Base-by-base conservation (phyloP, 2,797 vertebrate genomes). In the Zenarchopterus dispar region DNA sequence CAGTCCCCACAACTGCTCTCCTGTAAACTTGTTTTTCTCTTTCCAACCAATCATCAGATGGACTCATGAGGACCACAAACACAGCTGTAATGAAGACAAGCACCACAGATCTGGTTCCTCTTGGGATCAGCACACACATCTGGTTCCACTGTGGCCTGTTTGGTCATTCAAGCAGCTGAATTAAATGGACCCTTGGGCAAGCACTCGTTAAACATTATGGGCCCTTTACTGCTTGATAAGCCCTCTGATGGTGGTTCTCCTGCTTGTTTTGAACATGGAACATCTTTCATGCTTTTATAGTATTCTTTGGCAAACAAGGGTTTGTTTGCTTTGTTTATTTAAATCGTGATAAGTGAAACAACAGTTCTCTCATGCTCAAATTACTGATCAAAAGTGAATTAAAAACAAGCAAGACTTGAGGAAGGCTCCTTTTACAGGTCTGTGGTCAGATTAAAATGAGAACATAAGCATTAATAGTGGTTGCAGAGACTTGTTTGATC, bases 131-230 rank as follows among this genome's bases (percentile, higher is more conserved):
- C 13, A 2, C 23, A 44, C 24, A 28, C 7, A 7, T 22, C 22
- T 63, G 39, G 46, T 42, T 39, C 36, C 36, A 16, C 36, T 16
- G 36, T 16, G 13, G 36, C 36, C 13, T 8, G 36, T 15, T 39
- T 39, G 36, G 36, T 15, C 33, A 36, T 36, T 36, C 36, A 39
- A 39, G 36, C 36, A 39, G 36, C 2, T 39, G 36, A 39, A 15
- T 16, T 39, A 47, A 69, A 57, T 21, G n/a, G 36, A 47, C 54
- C 44, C 58, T 2, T n/a, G 58, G 46, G 54, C 15, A 1, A 9
- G 6, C 8, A 41, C 58, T 73, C 58, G 39, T 70, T 73, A 39
- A 52, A 45, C 45, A 61, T 13, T 5, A 43, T 50, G 49, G 66
- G 53, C 47, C 46, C 47, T 62, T 76, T 53, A 43, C 39, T 50